Base-by-base conservation (phyloP, 2,888 invertebrate species). In the Scaptomyza parva region DNA sequence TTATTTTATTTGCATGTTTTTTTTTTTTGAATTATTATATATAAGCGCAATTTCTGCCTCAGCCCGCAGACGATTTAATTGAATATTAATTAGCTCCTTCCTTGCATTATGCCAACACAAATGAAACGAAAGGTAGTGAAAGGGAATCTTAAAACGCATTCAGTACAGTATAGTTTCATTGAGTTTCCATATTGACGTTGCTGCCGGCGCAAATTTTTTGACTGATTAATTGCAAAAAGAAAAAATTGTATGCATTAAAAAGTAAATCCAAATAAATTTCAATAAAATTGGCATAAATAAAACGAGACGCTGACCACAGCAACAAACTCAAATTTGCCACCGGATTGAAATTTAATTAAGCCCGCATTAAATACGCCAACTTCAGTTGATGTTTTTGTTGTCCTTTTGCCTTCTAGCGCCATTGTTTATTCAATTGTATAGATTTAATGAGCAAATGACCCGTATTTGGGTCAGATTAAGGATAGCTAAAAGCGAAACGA, bases 321-420 rank as follows among this genome's bases (percentile, higher is more conserved):
- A 50, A 28, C 11, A 50, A 54, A 14, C 28, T 11, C 11, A 14
- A 66, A 50, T 51, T 69, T 57, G 12, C 24, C 45, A 18, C 20
- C 12, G 50, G 48, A 47, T 69, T 30, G 40, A 54, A 61, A 70
- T 61, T 70, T 75, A 75, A 73, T 75, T 54, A 61, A 35, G 45
- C 30, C n/a, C 5, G 22, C 52, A 41, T 61, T 53, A 37, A 53
- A 66, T 41, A 47, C 37, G 30, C 8, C 22, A 54, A 22, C 28
- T 39, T 58, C 51, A 47, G 43, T 43, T 47, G 17, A 7, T 24
- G 30, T 14, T 44, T 20, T 35, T 17, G 30, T 30, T 43, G 35
- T 28, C 22, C 8, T 11, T 6, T 35, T 28, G 28, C 28, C 14
- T 22, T 24, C 37, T 37, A 37, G 37, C 37, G 26, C 14, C 5